Conservation (phyloP, 2,113 vertebrate species). For the Platichthys flesus region DNA sequence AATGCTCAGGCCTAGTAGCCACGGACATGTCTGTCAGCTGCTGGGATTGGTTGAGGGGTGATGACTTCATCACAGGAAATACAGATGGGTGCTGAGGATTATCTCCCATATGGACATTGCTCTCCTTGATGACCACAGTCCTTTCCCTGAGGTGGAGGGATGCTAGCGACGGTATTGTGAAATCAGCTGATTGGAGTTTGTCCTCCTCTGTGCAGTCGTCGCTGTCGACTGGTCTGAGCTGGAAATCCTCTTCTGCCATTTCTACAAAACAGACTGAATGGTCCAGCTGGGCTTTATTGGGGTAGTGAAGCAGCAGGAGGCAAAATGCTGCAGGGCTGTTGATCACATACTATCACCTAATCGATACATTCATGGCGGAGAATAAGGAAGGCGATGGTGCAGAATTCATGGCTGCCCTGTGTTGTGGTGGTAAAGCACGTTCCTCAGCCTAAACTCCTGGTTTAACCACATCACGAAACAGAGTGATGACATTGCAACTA, state of each 20-base stretch:
- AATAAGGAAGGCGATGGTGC: conserved; percentile 31
- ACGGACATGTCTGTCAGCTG: conserved; percentile 28
- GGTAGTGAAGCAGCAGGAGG: conserved; percentile 51
- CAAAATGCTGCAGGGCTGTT: conserved; percentile 40
- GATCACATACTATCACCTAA: conserved; percentile 74
- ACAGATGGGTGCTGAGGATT: conserved; percentile 52
- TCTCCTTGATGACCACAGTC: conserved; percentile 44
- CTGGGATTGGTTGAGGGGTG: conserved; percentile 53
- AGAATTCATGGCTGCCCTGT: conserved; percentile 67
- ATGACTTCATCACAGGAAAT: conserved; percentile 51
- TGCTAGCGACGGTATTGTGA: conserved; percentile 45
- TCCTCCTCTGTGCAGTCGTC: conserved; percentile 23
- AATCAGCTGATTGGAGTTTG: conserved; percentile 42
- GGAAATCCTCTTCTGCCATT: conserved; percentile 69
- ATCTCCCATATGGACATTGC: conserved; percentile 49
- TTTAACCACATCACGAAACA: conserved; percentile 37
- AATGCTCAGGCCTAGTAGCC: conserved; percentile 38
- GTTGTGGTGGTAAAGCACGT: conserved; percentile 54
- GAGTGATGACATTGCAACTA: conserved; percentile 49
- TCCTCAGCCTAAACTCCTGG: conserved; percentile 19
- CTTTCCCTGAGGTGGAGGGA: conserved; percentile 66
- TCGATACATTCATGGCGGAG: conserved; percentile 62
- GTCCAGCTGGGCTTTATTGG: conserved; percentile 53
- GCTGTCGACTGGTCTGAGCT: neutral
- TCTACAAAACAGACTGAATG: conserved; percentile 37